A percentile compares a stretch with the other conserved stretches of the same genome.
Evolutionary conservation across 1,140 invertebrate species (phyloP).

Genomic region (Philotrypesis tridentata): DNA sequence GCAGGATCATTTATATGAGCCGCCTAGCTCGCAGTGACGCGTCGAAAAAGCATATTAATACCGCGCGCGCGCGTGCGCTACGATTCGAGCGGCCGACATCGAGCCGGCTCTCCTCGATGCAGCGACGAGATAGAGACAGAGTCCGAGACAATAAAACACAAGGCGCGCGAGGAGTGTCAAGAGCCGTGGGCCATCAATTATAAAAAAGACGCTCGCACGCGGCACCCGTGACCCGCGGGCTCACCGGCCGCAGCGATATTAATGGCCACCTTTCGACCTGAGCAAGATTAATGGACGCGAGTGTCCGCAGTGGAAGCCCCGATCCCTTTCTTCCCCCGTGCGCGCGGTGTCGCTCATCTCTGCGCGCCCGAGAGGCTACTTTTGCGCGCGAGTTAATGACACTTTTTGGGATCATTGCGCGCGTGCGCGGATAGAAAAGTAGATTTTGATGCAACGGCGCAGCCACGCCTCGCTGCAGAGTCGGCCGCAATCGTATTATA

Average conservation of each 20-base stretch:
- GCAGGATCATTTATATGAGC: background rate
- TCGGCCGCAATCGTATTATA: background rate
- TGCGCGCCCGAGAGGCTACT: background rate
- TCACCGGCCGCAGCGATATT: slow-evolving; percentile 54
- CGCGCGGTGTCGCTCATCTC: background rate
- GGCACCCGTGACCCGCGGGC: slow-evolving; percentile 49
- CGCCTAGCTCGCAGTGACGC: background rate
- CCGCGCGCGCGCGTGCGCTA: too few species aligned
- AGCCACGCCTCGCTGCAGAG: slow-evolving; percentile 16
- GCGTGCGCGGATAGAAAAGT: background rate
- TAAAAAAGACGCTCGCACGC: slow-evolving; percentile 52
- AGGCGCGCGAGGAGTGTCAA: slow-evolving; percentile 50
- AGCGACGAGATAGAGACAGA: slow-evolving; percentile 3
- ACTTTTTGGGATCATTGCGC: background rate
- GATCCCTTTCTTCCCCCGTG: background rate
- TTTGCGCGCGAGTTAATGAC: background rate
- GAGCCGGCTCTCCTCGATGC: too few species aligned
- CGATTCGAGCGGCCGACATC: background rate
- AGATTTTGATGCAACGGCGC: background rate
- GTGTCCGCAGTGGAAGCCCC: slow-evolving; percentile 9
- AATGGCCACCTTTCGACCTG: slow-evolving; percentile 55
- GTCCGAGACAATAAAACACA: slow-evolving; percentile 55
- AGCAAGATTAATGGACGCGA: slow-evolving; percentile 58
- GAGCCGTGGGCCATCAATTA: slow-evolving; percentile 55
- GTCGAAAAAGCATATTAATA: background rate